phyloP scores from a whole-genome alignment of 2,797 vertebrate species.

The Gambusia yucatana region DNA sequence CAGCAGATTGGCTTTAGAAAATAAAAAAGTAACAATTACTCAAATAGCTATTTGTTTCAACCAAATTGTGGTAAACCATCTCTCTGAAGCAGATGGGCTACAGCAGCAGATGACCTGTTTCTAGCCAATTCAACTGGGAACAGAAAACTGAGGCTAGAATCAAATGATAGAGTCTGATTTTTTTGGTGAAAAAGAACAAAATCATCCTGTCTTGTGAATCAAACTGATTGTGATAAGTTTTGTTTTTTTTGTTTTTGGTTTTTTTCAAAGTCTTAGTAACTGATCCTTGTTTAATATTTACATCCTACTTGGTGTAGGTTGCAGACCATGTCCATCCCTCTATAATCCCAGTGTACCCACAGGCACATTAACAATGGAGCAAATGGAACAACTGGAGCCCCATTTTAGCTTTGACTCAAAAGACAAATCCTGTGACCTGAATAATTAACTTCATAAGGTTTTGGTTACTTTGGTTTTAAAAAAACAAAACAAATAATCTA shows the following conservation, averaged over 20 bases:
- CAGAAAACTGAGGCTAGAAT: neutral
- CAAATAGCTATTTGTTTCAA: neutral
- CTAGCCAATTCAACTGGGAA: neutral
- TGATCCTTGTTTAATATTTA: neutral
- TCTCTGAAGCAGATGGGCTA: neutral
- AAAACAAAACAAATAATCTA: too few relatives aligned
- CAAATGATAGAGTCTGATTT: neutral
- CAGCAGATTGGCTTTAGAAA: neutral
- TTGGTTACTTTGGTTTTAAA: too few relatives aligned
- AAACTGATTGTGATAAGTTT: neutral
- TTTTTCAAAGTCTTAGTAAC: neutral
- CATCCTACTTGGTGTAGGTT: neutral
- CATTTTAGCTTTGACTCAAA: neutral
- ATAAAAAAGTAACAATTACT: neutral
- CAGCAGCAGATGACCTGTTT: neutral
- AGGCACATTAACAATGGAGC: neutral
- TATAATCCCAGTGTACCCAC: neutral
- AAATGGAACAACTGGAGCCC: neutral
- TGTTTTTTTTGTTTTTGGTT: neutral
- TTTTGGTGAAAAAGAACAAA: neutral
- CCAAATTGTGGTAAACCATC: neutral
- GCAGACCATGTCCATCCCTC: neutral
- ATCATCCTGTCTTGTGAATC: neutral
- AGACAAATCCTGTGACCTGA: neutral
- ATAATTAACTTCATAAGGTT: neutral